Percentiles rank a stretch among this genome's conserved stretches.
Conservation (phyloP, 2,797 vertebrate genomes). For the Tolypeutes matacus region DNA sequence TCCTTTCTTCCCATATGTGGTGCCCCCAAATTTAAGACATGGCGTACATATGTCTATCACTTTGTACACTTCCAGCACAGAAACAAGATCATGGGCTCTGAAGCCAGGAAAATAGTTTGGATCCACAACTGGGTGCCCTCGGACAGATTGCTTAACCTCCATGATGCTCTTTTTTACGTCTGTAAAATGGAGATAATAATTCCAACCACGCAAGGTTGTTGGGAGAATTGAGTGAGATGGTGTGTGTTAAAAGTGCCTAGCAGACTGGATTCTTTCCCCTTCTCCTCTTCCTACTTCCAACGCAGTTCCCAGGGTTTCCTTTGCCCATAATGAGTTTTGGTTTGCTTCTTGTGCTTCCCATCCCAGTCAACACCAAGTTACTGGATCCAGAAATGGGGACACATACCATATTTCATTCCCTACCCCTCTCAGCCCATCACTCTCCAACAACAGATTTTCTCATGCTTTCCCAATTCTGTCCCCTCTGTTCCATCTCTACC, state of each 20-base stretch:
- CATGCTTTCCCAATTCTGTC: neutral
- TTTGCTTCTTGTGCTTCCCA: neutral
- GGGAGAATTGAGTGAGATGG: neutral
- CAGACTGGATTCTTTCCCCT: neutral
- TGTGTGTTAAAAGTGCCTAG: fast-evolving
- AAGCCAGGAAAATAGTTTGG: neutral
- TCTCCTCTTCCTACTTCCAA: neutral
- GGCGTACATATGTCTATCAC: neutral
- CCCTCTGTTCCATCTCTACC: neutral
- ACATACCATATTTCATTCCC: no score
- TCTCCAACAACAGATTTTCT: neutral
- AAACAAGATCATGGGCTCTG: neutral
- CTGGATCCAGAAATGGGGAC: neutral
- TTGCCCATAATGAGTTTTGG: no score
- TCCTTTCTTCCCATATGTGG: neutral
- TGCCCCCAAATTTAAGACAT: neutral
- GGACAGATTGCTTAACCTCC: neutral
- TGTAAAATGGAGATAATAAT: neutral
- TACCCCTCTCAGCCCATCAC: fast-evolving
- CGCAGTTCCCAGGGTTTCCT: neutral
- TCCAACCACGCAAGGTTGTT: fast-evolving
- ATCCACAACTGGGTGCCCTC: neutral
- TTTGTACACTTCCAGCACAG: neutral
- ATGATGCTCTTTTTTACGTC: neutral
- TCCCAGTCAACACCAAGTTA: neutral